A percentile compares a stretch with the other conserved stretches of the same genome.
Evolutionary conservation across 1,140 invertebrate genomes (phyloP).

Genomic region (Akabosia matsudoensis): DNA sequence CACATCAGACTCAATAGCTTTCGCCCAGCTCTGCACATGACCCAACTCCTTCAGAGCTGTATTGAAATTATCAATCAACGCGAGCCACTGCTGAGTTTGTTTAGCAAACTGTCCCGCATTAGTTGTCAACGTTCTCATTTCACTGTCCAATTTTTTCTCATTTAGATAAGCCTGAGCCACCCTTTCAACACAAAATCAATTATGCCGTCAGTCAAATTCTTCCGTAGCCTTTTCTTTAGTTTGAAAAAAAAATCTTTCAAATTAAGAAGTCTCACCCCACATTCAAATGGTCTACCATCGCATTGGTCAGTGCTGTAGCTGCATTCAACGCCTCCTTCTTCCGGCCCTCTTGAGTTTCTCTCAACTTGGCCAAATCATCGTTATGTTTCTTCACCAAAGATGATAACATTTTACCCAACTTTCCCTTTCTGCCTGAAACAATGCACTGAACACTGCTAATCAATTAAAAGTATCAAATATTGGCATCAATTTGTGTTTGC

Average conservation of each 20-base stretch:
- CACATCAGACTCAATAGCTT: slow-evolving; percentile 95
- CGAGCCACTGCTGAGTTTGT: slow-evolving; percentile 93
- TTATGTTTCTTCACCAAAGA: slow-evolving; percentile 85
- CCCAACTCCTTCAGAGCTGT: slow-evolving; percentile 95
- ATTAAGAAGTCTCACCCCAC: slow-evolving; percentile 69
- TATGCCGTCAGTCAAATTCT: neutral
- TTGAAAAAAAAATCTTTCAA: no score
- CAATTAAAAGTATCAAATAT: no score
- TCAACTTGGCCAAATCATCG: slow-evolving; percentile 67
- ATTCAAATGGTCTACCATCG: slow-evolving; percentile 94
- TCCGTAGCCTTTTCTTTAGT: neutral
- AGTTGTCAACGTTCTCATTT: slow-evolving; percentile 92
- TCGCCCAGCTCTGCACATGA: slow-evolving; percentile 98
- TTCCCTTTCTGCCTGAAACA: neutral
- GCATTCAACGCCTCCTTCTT: slow-evolving; percentile 88
- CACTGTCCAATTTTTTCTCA: slow-evolving; percentile 93
- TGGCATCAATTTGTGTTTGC: no score
- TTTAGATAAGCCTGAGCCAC: slow-evolving; percentile 97
- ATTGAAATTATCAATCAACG: slow-evolving; percentile 90
- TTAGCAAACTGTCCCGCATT: slow-evolving; percentile 93
- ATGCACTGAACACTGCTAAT: no score
- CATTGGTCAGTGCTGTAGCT: slow-evolving; percentile 86
- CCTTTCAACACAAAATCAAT: slow-evolving; percentile 49
- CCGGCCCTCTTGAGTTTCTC: slow-evolving; percentile 83
- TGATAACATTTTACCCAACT: slow-evolving; percentile 67